These are phyloP conservation scores for Adelosebastes latens DNA, from an alignment of 2,797 vertebrate species.

Conservation along the genomic window DNA sequence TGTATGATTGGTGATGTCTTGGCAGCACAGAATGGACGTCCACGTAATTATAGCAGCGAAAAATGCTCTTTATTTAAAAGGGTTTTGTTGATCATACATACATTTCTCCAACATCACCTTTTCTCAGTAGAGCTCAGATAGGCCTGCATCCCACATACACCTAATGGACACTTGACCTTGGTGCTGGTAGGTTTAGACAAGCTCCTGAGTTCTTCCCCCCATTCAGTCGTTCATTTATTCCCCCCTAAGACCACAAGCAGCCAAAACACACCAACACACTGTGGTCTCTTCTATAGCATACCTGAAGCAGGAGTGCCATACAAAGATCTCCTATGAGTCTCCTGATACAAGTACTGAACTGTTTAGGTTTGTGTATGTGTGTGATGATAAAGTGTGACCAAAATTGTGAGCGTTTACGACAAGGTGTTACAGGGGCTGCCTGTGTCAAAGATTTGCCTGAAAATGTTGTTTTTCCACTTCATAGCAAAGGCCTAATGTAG, in stretches of 20 bases:
- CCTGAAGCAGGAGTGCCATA: conserved; percentile 30
- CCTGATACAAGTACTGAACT: conserved; percentile 52
- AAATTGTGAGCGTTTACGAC: conserved; percentile 28
- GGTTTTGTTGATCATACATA: not conserved
- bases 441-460: conserved; percentile 18
- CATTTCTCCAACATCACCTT: not conserved
- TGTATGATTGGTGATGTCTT: not conserved
- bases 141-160: not conserved
- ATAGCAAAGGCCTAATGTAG: conserved; percentile 5
- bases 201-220: conserved; percentile 12
- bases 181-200: conserved; percentile 8
- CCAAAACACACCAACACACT: conserved; percentile 42
- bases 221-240: conserved; percentile 24
- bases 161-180: not conserved
- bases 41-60: not conserved
- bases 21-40: not conserved
- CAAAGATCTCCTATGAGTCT: conserved; percentile 66
- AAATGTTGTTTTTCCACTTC: conserved; percentile 32
- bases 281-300: conserved; percentile 27
- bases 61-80: not conserved
- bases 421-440: conserved; percentile 3
- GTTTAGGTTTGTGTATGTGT: conserved; percentile 44
- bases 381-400: conserved; percentile 18
- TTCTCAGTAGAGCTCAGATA: not conserved
- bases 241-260: conserved; percentile 54